These are phyloP conservation scores for Clangula hyemalis DNA, from an alignment of 2,797 vertebrate genomes.

Conservation along the genomic window DNA sequence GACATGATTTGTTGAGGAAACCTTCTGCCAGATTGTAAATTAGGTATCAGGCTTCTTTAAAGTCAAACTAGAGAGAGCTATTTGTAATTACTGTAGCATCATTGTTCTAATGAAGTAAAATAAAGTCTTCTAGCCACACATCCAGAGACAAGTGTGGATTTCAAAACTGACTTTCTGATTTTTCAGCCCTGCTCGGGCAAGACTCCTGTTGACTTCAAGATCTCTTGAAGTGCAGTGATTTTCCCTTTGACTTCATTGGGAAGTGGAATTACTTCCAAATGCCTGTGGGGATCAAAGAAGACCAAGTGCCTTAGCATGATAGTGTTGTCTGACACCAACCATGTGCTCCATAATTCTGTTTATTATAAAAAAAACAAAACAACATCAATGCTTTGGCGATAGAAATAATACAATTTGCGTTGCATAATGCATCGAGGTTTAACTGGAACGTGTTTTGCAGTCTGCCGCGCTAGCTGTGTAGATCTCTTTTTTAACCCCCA, in stretches of 20 bases:
- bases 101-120: neutral
- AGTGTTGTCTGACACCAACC: neutral
- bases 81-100: neutral
- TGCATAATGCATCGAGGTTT: neutral
- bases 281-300: neutral
- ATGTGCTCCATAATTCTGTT: neutral
- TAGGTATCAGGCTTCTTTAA: neutral
- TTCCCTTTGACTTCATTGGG: neutral
- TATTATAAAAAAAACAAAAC: neutral
- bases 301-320: neutral
- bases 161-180: neutral
- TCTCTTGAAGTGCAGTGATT: neutral
- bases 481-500: neutral
- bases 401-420: neutral
- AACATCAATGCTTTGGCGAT: neutral
- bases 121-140: neutral
- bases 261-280: conserved; percentile 17
- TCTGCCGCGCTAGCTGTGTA: neutral
- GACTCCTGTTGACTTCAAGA: neutral
- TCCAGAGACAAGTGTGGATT: neutral
- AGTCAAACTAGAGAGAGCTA: neutral
- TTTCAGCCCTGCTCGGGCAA: neutral
- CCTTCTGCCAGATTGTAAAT: neutral
- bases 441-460: neutral
- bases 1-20: neutral